Base-by-base conservation (phyloP, 2,888 invertebrate genomes). In the Pyrrhosoma nymphula region DNA sequence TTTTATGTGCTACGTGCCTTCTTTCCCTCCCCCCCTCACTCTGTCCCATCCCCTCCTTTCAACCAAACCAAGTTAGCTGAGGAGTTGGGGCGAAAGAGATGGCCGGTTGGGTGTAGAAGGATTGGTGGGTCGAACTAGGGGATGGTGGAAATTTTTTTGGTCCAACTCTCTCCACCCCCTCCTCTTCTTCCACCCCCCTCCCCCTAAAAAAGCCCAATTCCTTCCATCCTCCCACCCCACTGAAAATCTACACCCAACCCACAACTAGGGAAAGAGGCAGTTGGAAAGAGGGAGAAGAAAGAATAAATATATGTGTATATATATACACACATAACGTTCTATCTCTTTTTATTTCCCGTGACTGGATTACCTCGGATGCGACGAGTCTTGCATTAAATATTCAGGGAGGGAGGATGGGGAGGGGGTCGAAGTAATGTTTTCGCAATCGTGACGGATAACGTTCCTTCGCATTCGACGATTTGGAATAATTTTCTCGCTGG, bases 11-110 rank as follows among this genome's bases (percentile, higher is more conserved):
- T 30, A 82, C 82, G 30, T 35, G 82, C 35, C 82, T 35, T 82
- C 60, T 35, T 82, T 82, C 16, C n/a, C 35, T 10, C n/a, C 82
- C 82, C 16, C 82, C 16, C 47, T 47, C 47, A 2, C 47, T 47
- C 47, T n/a, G n/a, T n/a, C 47, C 47, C 47, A 47, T 26, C 26
- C n/a, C 14, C 35, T 3, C 26, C 82, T 26, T 35, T n/a, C 69
- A 26, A 39, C 69, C 69, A 93, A 93, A 93, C 69, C 69, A 75
- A 93, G 93, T 93, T 93, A 93, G 69, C 69, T 47, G n/a, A n/a
- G 47, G 75, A 55, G n/a, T 93, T 26, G 69, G 47, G 69, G 88
- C 14, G 89, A 23, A 16, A 89, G 56, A 26, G 89, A 26, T 60
- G 56, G 56, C 20, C 14, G 47, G 55, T 3, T 26, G 47, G 69